Conservation (phyloP, 2,888 invertebrate species). For the Cistogaster globosa region DNA sequence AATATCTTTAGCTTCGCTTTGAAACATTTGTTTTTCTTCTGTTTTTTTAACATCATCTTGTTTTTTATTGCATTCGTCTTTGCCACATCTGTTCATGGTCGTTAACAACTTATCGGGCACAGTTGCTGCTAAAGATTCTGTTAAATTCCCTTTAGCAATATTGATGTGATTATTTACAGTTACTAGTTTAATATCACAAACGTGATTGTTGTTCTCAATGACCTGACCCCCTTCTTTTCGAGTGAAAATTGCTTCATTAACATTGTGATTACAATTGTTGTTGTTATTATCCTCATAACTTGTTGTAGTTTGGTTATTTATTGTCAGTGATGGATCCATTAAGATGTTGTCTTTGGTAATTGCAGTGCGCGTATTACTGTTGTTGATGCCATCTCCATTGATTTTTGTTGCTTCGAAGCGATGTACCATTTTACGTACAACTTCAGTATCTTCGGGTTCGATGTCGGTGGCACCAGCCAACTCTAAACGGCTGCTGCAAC, state of each 20-base stretch:
- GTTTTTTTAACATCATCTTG: slow-evolving; percentile 38
- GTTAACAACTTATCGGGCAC: slow-evolving; percentile 14
- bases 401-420: slow-evolving; percentile 78
- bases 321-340: slow-evolving; percentile 78
- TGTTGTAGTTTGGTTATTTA: slow-evolving; percentile 80
- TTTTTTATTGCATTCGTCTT: background rate
- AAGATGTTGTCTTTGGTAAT: slow-evolving; percentile 5
- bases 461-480: slow-evolving; percentile 86
- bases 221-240: slow-evolving; percentile 34
- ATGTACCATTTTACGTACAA: slow-evolving; percentile 82
- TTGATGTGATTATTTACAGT: slow-evolving; percentile 83
- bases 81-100: background rate
- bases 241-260: slow-evolving; percentile 17
- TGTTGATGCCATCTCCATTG: background rate
- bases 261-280: slow-evolving; percentile 36
- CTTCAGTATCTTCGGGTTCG: slow-evolving; percentile 77
- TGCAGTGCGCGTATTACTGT: background rate
- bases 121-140: slow-evolving; percentile 21
- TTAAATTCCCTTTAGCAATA: slow-evolving; percentile 71
- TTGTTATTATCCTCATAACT: slow-evolving; percentile 41
- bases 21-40: slow-evolving; percentile 73
- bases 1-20: slow-evolving; percentile 80
- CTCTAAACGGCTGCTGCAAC: slow-evolving; percentile 92
- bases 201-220: slow-evolving; percentile 62
- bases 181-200: slow-evolving; percentile 74